Evolutionary conservation across 2,797 vertebrate species (phyloP), one percentile per base, ranked within the genome.

Genomic region (Synanceia verrucosa): DNA sequence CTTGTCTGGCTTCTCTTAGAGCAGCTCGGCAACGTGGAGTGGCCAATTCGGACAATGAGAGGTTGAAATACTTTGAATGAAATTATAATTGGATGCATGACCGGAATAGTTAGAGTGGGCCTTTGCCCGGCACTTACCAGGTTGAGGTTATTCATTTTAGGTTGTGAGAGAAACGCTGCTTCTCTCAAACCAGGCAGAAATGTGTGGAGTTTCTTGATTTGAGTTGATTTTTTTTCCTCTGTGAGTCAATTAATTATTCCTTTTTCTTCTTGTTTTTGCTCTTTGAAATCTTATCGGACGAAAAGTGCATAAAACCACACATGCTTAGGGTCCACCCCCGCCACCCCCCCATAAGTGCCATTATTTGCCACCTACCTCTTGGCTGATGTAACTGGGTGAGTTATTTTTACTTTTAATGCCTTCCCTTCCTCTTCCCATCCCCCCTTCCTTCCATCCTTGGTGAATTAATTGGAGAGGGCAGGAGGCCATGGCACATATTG

Each of bases 381-480:
- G 65, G 31, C 70, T 44, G 53, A 72, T 74, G 86, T 86, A 88
- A 88, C 86, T 88, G 82, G 84, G 18, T 19, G 78, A 84, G 83
- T 86, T 90, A 85, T 90, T 91, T 89, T 90, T 86, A 85, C 79
- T 81, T 66, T 73, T 69, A 59, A 70, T 82, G 71, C 79, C 79
- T 83, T 56, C 53, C 61, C 73, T 79, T 79, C 68, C 48, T 83
- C 66, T 63, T 47, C 44, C 57, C 73, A 46, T 83, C 63, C 73
- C 55, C 74, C 74, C 77, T 61, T 74, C 64, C 62, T 51, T 70
- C 79, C 59, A 72, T 81, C 83, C 79, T 83, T 46, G 65, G 82
- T 76, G 83, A 88, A 87, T 86, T 92, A 91, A 93, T 92, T 93
- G 89, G 88, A 86, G 81, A 74, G 88, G 88, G 82, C 89, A 86